Evolutionary conservation across 2,888 invertebrate species (phyloP).

Genomic region (Volucella zonaria): DNA sequence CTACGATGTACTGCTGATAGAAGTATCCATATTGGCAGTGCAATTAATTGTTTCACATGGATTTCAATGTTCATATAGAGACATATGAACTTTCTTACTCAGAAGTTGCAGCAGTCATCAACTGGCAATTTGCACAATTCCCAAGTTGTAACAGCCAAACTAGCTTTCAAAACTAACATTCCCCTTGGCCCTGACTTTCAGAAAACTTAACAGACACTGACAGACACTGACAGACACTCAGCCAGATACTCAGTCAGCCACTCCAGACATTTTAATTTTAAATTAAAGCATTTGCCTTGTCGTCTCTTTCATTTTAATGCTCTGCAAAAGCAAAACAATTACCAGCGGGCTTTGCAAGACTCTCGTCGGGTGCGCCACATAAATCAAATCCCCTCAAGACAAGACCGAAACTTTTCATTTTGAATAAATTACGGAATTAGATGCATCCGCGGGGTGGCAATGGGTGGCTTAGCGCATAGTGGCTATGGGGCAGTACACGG

Average conservation of each 20-base stretch:
- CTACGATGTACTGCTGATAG: no score
- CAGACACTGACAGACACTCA: not conserved
- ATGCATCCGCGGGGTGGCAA: constrained; percentile 53
- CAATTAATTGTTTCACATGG: no score
- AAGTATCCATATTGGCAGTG: no score
- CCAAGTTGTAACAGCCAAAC: not conserved
- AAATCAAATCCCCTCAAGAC: constrained; percentile 55
- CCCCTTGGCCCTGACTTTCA: not conserved
- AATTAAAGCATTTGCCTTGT: constrained; percentile 23
- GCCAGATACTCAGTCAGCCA: constrained; percentile 9
- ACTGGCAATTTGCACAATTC: not conserved
- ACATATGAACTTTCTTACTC: no score
- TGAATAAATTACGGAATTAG: constrained; percentile 70
- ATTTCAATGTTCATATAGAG: no score
- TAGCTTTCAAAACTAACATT: no score
- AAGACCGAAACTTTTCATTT: constrained; percentile 62
- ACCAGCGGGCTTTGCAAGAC: constrained; percentile 19
- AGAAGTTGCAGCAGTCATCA: not conserved
- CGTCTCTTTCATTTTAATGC: constrained; percentile 2
- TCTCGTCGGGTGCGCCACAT: constrained; percentile 34
- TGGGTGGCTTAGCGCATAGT: not conserved
- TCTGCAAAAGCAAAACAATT: constrained; percentile 21
- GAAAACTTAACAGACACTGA: not conserved
- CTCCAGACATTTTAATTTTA: not conserved
- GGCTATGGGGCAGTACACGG: not conserved